These are phyloP conservation scores for Hiodon tergisus DNA, from an alignment of 2,113 vertebrate genomes.

Conservation along the genomic window DNA sequence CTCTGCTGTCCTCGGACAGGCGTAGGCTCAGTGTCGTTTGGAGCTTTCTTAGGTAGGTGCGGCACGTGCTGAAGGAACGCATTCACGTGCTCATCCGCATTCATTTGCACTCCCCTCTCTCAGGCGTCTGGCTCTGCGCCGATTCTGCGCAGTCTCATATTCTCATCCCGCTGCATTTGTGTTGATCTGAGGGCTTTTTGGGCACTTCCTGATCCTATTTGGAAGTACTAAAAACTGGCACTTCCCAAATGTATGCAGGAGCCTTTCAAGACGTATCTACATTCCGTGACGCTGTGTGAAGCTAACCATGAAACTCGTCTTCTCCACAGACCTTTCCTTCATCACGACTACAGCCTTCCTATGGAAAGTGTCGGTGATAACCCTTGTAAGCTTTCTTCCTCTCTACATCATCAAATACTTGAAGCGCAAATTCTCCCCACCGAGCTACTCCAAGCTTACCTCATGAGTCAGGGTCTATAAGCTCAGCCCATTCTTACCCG, in stretches of 20 bases:
- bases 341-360: constrained; percentile 89
- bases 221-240: background rate
- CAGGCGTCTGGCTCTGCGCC: background rate
- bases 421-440: constrained; percentile 92
- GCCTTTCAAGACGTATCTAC: background rate
- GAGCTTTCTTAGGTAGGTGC: constrained; percentile 86
- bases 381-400: constrained; percentile 96
- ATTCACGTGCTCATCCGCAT: background rate
- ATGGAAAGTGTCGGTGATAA: constrained; percentile 95
- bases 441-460: constrained; percentile 95
- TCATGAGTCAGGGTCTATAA: constrained; percentile 54
- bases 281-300: too few species aligned
- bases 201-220: background rate
- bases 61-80: constrained; percentile 26
- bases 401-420: constrained; percentile 97
- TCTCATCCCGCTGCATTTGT: background rate
- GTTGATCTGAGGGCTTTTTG: background rate
- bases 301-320: background rate
- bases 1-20: constrained; percentile 60
- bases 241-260: background rate
- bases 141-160: background rate
- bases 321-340: constrained; percentile 80
- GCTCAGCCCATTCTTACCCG: constrained; percentile 24
- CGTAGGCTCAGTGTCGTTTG: constrained; percentile 83
- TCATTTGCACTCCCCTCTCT: background rate